A percentile compares a stretch with the other conserved stretches of the same genome.
Evolutionary conservation across 1,140 invertebrate species (phyloP).

Genomic region (Uloborus diversus): DNA sequence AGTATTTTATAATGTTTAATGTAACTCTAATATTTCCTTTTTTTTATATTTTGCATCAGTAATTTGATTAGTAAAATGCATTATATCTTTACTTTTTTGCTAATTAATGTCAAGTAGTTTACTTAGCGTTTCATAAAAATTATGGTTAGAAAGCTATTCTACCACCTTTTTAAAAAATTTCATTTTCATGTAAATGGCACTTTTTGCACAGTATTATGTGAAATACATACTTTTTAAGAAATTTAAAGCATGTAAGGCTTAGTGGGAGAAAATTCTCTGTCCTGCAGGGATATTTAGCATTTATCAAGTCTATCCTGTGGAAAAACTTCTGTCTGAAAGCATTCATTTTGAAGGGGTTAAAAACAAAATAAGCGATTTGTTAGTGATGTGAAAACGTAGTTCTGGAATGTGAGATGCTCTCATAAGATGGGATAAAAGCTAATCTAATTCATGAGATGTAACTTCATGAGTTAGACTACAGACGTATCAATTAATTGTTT

Average conservation of each 20-base stretch:
- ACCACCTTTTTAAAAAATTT: background rate
- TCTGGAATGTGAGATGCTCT: too few relatives aligned
- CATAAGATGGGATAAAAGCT: too few relatives aligned
- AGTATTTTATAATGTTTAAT: too few relatives aligned
- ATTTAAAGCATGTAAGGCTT: background rate
- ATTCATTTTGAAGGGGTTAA: too few relatives aligned
- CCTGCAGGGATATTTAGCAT: background rate
- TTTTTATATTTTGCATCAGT: background rate
- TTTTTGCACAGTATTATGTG: background rate
- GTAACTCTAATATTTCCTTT: background rate
- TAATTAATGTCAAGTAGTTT: background rate
- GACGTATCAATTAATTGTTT: too few relatives aligned
- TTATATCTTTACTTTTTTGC: background rate
- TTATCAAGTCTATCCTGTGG: background rate
- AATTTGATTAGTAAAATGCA: background rate
- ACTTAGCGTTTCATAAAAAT: background rate
- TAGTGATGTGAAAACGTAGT: too few relatives aligned
- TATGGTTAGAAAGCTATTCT: background rate
- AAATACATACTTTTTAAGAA: background rate
- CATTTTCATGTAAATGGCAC: background rate
- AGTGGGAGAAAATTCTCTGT: background rate
- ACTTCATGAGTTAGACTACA: too few relatives aligned
- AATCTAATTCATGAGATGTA: too few relatives aligned
- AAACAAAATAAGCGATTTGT: too few relatives aligned
- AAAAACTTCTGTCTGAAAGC: too few relatives aligned